These are phyloP conservation scores for Ophraella communa DNA, from an alignment of 2,888 invertebrate genomes.

Conservation along the genomic window DNA sequence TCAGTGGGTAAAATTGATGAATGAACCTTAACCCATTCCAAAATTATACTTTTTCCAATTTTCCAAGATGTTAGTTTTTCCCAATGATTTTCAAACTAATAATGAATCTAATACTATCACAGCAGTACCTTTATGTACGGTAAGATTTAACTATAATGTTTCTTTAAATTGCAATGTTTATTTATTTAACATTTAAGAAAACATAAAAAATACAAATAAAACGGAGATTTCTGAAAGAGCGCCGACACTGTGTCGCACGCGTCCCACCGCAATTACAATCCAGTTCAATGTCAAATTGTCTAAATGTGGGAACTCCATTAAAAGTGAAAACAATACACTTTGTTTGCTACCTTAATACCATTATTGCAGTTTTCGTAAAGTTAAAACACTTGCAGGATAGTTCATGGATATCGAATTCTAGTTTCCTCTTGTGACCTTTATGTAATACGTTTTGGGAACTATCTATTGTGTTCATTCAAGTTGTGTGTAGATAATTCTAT, in stretches of 20 bases:
- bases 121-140: too few species aligned
- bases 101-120: too few species aligned
- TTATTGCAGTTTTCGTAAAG: slow-evolving; percentile 37
- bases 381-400: slow-evolving; percentile 27
- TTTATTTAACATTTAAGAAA: too few species aligned
- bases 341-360: slow-evolving; percentile 40
- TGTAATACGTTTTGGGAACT: slow-evolving; percentile 33
- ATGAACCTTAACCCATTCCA: too few species aligned
- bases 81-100: too few species aligned
- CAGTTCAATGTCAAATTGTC: slow-evolving; percentile 57
- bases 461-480: slow-evolving; percentile 8
- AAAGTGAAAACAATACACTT: slow-evolving; percentile 56
- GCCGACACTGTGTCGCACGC: slow-evolving; percentile 42
- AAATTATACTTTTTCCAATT: too few species aligned
- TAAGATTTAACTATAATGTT: too few species aligned
- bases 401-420: slow-evolving; percentile 36
- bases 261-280: slow-evolving; percentile 53
- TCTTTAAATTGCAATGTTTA: too few species aligned
- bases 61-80: too few species aligned
- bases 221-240: not conserved
- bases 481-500: not conserved
- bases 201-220: too few species aligned
- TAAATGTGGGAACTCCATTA: slow-evolving; percentile 56
- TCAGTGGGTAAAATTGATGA: too few species aligned
- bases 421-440: slow-evolving; percentile 36